phyloP scores from a whole-genome alignment of 2,888 invertebrate species.

The Dryobota labecula region DNA sequence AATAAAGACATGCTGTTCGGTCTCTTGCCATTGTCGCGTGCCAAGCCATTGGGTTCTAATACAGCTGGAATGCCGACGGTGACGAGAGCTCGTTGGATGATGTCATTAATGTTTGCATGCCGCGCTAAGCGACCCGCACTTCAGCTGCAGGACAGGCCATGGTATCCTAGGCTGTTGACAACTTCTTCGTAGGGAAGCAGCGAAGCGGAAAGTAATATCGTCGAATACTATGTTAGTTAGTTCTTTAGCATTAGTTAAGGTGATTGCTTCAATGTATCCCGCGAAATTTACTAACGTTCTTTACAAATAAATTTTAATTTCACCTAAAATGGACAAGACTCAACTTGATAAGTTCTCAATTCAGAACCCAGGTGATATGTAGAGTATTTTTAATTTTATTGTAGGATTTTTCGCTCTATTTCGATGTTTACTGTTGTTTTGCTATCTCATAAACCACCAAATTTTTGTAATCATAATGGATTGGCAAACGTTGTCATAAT shows the following conservation, averaged over 20 bases:
- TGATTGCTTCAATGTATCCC: background rate
- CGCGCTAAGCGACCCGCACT: too few relatives aligned
- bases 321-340: background rate
- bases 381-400: background rate
- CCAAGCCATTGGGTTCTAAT: too few relatives aligned
- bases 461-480: background rate
- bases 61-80: too few relatives aligned
- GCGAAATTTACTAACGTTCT: background rate
- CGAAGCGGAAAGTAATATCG: too few relatives aligned
- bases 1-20: too few relatives aligned
- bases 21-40: too few relatives aligned
- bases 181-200: too few relatives aligned
- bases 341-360: background rate
- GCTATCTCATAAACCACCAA: background rate
- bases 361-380: background rate
- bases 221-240: too few relatives aligned
- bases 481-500: background rate
- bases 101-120: too few relatives aligned
- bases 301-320: background rate
- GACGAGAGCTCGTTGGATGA: too few relatives aligned
- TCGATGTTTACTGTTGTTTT: background rate
- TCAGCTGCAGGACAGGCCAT: too few relatives aligned
- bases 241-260: background rate
- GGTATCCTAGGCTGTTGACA: too few relatives aligned
- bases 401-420: background rate